phyloP scores from a whole-genome alignment of 2,797 vertebrate species.

The Squalus acanthias region DNA sequence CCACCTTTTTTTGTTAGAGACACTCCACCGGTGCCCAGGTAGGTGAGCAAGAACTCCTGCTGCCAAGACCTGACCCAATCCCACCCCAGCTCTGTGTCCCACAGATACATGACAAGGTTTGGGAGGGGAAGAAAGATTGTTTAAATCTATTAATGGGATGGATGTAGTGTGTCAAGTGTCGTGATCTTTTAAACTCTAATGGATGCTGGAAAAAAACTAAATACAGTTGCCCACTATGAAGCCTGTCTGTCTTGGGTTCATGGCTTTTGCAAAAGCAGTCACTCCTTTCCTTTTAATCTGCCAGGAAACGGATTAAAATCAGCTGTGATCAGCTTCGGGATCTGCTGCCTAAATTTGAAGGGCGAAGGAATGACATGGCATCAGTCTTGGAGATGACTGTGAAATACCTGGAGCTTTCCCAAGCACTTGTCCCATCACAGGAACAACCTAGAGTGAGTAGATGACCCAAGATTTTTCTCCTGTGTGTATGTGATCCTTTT shows the following conservation, averaged over 20 bases:
- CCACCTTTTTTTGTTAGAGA: no score
- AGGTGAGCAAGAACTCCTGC: no score
- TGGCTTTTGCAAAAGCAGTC: neutral
- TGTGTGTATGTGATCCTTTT: no score
- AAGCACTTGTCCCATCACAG: slow-evolving; percentile 3
- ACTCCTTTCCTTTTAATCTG: neutral
- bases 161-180: no score
- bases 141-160: no score
- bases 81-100: neutral
- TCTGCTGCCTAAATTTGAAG: slow-evolving; percentile 48
- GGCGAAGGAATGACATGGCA: slow-evolving; percentile 53
- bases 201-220: neutral
- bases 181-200: neutral
- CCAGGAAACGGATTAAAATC: slow-evolving; percentile 50
- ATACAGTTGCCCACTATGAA: no score
- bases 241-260: no score
- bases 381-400: slow-evolving; percentile 52
- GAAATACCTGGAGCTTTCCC: slow-evolving; percentile 46
- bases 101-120: no score
- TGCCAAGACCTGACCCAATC: neutral
- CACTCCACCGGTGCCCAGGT: no score
- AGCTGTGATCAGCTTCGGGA: slow-evolving; percentile 52
- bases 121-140: neutral
- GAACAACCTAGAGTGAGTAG: slow-evolving; percentile 41
- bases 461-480: neutral